Conservation (phyloP, 2,888 invertebrate species). For the Lissocephala sabroskyi region DNA sequence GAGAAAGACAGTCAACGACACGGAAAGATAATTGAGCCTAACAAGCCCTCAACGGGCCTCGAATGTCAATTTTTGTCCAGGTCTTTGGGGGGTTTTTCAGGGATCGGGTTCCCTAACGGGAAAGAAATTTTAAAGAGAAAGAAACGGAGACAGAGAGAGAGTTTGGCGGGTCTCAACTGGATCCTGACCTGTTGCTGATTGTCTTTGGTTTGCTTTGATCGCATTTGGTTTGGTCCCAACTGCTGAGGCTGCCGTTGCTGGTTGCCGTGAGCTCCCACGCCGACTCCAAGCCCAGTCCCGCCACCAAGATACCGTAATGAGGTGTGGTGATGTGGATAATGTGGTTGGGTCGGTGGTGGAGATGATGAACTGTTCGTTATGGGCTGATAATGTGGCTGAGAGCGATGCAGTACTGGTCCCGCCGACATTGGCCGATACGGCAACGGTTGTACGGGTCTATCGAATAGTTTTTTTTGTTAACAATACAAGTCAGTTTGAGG, state of each 20-base stretch:
- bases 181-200: constrained; percentile 68
- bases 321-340: constrained; percentile 55
- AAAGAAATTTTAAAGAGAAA: constrained; percentile 10
- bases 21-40: constrained; percentile 16
- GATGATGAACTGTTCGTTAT: constrained; percentile 33
- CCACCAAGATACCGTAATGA: constrained; percentile 71
- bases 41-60: constrained; percentile 30
- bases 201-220: constrained; percentile 56
- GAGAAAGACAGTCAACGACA: constrained; percentile 11
- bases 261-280: constrained; percentile 7
- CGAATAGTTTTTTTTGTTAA: constrained; percentile 15
- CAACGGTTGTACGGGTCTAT: constrained; percentile 71
- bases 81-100: too few species aligned
- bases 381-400: constrained; percentile 59
- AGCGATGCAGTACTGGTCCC: constrained; percentile 72
- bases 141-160: constrained; percentile 8
- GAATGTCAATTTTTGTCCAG: constrained; percentile 68
- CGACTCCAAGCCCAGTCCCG: constrained; percentile 29
- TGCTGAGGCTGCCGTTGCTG: constrained; percentile 8
- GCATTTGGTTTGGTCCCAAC: constrained; percentile 54
- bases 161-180: constrained; percentile 10
- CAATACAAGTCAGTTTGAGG: constrained; percentile 33
- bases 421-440: constrained; percentile 73
- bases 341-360: constrained; percentile 33
- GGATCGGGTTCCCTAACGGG: too few species aligned